phyloP scores from a whole-genome alignment of 2,888 invertebrate species.

The Philhelius pedissequus region DNA sequence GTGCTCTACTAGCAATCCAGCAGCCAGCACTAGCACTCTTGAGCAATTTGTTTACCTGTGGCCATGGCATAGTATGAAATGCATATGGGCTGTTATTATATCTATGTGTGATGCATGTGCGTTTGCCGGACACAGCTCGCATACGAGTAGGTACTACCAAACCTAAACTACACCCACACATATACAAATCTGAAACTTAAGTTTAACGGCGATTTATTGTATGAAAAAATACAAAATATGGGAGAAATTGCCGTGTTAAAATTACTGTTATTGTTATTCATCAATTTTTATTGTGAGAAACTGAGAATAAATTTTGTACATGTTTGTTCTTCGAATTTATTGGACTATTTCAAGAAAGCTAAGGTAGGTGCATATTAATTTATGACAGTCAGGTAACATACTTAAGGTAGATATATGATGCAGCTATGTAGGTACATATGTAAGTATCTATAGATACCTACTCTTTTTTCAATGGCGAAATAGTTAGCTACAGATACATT shows the following conservation, averaged over 20 bases:
- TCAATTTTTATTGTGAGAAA: conserved; percentile 66
- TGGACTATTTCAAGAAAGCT: conserved; percentile 16
- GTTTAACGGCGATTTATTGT: not conserved
- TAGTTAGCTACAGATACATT: not conserved
- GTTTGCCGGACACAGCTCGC: conserved; percentile 15
- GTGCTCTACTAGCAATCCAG: conserved; percentile 46
- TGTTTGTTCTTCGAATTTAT: conserved; percentile 32
- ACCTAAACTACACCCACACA: conserved; percentile 11
- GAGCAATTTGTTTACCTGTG: conserved; percentile 66
- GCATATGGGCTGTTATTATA: conserved; percentile 43
- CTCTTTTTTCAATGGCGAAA: not conserved
- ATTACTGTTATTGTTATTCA: conserved; percentile 68
- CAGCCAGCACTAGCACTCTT: no score
- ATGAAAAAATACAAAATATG: conserved; percentile 24
- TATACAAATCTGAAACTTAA: not conserved
- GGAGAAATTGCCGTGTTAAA: conserved; percentile 41
- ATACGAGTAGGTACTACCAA: not conserved
- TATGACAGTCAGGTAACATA: not conserved
- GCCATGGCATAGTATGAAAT: conserved; percentile 32
- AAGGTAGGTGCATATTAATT: not conserved
- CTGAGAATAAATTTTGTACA: conserved; percentile 38
- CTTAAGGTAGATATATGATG: not conserved
- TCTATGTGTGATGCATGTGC: conserved; percentile 41
- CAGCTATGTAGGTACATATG: not conserved
- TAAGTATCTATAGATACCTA: not conserved